Conservation (phyloP, 1,140 invertebrate genomes). For the Diorhabda carinulata region DNA sequence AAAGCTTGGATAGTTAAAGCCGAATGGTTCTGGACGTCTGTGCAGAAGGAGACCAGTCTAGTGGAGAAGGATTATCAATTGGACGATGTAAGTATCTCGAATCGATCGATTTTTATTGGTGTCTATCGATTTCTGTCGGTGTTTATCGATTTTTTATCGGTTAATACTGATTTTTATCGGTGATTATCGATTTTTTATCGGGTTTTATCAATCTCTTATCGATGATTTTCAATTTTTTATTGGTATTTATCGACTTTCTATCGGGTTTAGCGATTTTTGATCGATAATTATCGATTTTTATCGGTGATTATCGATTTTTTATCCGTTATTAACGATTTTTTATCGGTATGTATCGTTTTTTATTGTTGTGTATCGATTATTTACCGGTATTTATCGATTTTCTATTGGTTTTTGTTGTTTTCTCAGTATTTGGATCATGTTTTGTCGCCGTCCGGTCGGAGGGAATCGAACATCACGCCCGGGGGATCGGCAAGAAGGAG, state of each 20-base stretch:
- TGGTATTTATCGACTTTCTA: background rate
- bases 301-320: no score
- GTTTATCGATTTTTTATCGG: no score
- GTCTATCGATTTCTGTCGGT: background rate
- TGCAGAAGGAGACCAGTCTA: slow-evolving; percentile 91
- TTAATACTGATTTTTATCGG: no score
- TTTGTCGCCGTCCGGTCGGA: slow-evolving; percentile 55
- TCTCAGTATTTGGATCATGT: slow-evolving; percentile 59
- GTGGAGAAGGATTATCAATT: slow-evolving; percentile 85
- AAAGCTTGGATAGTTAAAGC: slow-evolving; percentile 75
- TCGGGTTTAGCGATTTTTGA: no score
- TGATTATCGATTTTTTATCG: no score
- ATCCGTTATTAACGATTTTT: no score
- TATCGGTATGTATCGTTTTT: background rate
- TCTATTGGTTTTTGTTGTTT: background rate
- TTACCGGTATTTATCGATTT: slow-evolving; percentile 7
- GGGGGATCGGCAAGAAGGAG: slow-evolving; percentile 52
- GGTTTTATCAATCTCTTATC: background rate
- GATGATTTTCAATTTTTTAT: background rate
- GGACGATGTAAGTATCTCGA: slow-evolving; percentile 64
- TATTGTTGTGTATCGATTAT: background rate
- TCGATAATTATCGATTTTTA: no score
- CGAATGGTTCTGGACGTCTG: slow-evolving; percentile 97
- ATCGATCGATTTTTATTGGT: background rate
- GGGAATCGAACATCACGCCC: slow-evolving; percentile 56